Evolutionary conservation across 2,888 invertebrate genomes (phyloP).

Genomic region (Spodoptera picta): DNA sequence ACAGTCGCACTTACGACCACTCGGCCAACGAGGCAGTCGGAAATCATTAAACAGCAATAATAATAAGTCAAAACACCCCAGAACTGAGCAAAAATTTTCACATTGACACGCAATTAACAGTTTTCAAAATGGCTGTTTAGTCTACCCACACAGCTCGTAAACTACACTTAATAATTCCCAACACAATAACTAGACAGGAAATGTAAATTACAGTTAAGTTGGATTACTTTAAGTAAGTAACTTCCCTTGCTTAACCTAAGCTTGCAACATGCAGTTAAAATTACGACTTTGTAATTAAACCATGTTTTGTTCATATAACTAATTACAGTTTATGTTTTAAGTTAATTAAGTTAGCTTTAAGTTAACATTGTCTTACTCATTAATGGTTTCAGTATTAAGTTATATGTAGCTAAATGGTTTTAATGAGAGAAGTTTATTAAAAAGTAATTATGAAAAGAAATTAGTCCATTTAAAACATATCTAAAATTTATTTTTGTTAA

Average conservation of each 20-base stretch:
- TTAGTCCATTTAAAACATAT: too few relatives aligned
- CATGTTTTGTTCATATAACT: slow-evolving; percentile 31
- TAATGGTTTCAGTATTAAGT: slow-evolving; percentile 1
- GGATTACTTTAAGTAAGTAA: slow-evolving; percentile 33
- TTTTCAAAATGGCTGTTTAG: not conserved
- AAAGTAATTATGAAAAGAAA: too few relatives aligned
- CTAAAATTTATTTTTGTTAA: too few relatives aligned
- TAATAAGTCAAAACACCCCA: too few relatives aligned
- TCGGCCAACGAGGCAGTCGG: too few relatives aligned
- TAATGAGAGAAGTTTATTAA: not conserved
- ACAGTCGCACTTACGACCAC: too few relatives aligned
- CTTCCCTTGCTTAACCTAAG: slow-evolving; percentile 30
- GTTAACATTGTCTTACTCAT: slow-evolving; percentile 24
- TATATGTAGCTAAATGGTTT: slow-evolving; percentile 10
- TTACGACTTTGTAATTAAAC: slow-evolving; percentile 49
- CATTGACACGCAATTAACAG: not conserved
- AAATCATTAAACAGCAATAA: too few relatives aligned
- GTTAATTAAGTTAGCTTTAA: slow-evolving; percentile 33
- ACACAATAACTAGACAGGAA: slow-evolving; percentile 18
- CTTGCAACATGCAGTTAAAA: slow-evolving; percentile 42
- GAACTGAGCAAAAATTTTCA: not conserved
- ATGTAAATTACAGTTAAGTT: slow-evolving; percentile 24
- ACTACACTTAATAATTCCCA: not conserved
- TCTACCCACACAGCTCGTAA: not conserved
- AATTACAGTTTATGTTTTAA: slow-evolving; percentile 34